A percentile compares a stretch with the other conserved stretches of the same genome.
phyloP scores from a whole-genome alignment of 2,113 vertebrate genomes.

The Labeo rohita region DNA sequence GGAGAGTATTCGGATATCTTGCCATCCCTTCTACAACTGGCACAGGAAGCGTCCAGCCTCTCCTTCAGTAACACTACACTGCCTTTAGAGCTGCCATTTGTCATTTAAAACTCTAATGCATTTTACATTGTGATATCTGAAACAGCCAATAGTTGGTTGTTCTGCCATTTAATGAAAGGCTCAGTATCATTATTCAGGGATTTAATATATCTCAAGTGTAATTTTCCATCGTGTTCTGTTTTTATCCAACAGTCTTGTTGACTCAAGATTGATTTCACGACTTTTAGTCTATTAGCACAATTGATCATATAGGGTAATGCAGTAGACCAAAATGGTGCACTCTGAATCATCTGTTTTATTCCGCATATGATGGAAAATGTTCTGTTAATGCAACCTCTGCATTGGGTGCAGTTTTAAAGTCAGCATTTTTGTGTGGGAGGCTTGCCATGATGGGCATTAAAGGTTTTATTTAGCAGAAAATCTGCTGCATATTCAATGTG shows the following conservation, averaged over 20 bases:
- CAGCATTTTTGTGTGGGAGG: neutral
- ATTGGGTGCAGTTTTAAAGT: neutral
- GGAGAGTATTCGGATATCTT: slow-evolving; percentile 44
- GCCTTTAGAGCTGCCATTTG: neutral
- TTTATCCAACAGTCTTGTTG: neutral
- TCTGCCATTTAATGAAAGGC: neutral
- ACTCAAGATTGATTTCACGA: neutral
- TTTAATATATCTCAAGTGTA: neutral
- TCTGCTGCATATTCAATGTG: neutral
- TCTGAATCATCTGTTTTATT: neutral
- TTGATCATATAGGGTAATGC: neutral
- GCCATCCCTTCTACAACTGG: slow-evolving; percentile 51
- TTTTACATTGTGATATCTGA: neutral
- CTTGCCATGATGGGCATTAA: neutral
- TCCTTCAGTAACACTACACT: slow-evolving; percentile 20
- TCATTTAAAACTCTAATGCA: neutral
- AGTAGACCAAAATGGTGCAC: neutral
- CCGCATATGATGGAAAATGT: neutral
- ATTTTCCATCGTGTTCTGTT: neutral
- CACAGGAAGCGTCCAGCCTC: slow-evolving; percentile 41
- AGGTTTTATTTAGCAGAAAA: neutral
- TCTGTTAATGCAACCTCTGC: neutral
- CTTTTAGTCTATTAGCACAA: neutral
- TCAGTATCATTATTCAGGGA: neutral
- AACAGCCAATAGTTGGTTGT: neutral